Evolutionary conservation across 2,113 vertebrate species (phyloP), one percentile per base, ranked within the genome.

Genomic region (Sinocyclocheilus anophthalmus): DNA sequence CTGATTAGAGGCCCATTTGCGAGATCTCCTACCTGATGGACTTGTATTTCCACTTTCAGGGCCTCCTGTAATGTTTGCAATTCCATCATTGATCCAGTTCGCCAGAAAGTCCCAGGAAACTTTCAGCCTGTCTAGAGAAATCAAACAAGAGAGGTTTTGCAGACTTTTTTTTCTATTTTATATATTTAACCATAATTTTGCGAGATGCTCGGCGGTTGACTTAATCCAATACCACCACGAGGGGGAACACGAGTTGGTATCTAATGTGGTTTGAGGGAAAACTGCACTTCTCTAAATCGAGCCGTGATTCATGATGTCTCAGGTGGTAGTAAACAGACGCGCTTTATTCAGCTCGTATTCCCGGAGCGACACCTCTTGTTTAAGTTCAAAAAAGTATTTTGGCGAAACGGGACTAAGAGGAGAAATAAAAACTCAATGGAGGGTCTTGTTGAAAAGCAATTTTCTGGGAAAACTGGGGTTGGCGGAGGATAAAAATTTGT

Each of bases 1-100:
- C 7, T 26, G 78, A 81, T 81, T 81, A 26, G 39, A 61, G 8
- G 30, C 76, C 16, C 53, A 24, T 48, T 55, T 59, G 55, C 2
- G 61, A 26, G 22, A 67, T 70, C 42, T 92, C 90, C 81, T 92
- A 99, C 98, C 97, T 99, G 98, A 95, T 99, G 98, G 96, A 99
- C 96, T 94, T 99, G 98, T 96, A 99, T 99, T 96, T 99, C 98
- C 95, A 99, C 97, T 97, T 99, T 99, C 92, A 99, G 95, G 90
- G 97, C 98, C 94, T 99, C 98, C 96, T 99, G 97, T 91, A 99
- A 95, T 93, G 96, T 98, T 95, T 99, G 97, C 92, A 99, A 94
- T 96, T 99, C 98, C 98, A 99, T 99, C 94, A 97, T 99, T 89
- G 93, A 95, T 93, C 92, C 94, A 92, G 92, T 94, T 92, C 93